These are phyloP conservation scores for Tricholaema leucomelas DNA, from an alignment of 2,113 vertebrate species.

Conservation along the genomic window DNA sequence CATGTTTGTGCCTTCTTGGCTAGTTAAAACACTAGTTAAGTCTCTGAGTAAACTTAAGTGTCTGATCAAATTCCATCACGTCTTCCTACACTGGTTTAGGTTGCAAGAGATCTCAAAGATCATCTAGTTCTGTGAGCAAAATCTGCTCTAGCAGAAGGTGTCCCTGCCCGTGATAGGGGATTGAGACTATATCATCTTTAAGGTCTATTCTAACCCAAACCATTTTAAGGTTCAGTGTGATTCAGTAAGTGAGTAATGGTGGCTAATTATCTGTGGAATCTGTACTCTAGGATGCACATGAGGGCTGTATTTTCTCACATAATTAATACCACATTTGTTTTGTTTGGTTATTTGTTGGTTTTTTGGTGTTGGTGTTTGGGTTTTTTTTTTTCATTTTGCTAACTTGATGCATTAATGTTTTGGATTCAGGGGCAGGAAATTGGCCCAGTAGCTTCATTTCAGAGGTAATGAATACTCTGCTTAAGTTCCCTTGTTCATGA, in stretches of 20 bases:
- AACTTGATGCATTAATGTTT: neutral
- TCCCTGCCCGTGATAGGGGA: too few species aligned
- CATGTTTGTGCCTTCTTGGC: neutral
- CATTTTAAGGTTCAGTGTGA: too few species aligned
- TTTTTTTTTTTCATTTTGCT: neutral
- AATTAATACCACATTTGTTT: neutral
- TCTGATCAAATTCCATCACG: neutral
- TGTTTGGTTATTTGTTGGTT: neutral
- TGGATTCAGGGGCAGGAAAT: neutral
- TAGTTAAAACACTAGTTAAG: neutral
- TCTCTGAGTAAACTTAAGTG: neutral
- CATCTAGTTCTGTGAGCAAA: too few species aligned
- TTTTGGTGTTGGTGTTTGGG: too few species aligned
- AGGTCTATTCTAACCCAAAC: too few species aligned
- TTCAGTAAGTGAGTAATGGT: neutral
- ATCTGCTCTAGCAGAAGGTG: too few species aligned
- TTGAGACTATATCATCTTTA: too few species aligned
- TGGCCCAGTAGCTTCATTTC: neutral
- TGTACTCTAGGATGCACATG: neutral
- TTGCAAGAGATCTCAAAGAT: too few species aligned
- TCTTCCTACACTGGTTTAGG: neutral
- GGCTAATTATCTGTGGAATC: neutral
- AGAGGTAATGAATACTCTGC: neutral
- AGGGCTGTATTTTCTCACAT: neutral
- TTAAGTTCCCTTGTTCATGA: neutral